These are phyloP conservation scores for Nebria salina DNA, from an alignment of 2,888 invertebrate species.

Conservation along the genomic window DNA sequence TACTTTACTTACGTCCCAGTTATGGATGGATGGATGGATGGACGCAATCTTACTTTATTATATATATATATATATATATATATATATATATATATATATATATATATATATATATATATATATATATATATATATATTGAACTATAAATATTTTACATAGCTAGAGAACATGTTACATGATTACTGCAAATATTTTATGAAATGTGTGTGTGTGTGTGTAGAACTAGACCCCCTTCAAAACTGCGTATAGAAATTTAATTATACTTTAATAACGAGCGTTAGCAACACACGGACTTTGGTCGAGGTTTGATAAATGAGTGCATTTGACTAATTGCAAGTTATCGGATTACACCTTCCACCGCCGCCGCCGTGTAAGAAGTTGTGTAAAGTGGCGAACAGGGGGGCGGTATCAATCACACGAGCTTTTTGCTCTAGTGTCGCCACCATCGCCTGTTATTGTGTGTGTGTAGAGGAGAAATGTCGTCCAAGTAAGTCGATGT, in stretches of 20 bases:
- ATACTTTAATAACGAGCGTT: constrained; percentile 59
- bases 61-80: too few species aligned
- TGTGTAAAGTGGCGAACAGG: constrained; percentile 39
- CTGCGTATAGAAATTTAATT: constrained; percentile 60
- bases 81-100: too few species aligned
- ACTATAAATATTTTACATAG: neutral
- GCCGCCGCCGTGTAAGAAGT: constrained; percentile 4
- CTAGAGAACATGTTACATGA: neutral
- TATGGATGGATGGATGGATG: neutral
- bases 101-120: too few species aligned
- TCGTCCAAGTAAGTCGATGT: constrained; percentile 41
- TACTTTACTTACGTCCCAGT: neutral
- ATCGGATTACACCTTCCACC: constrained; percentile 60
- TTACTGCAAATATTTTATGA: neutral
- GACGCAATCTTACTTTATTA: neutral
- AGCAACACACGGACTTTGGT: constrained; percentile 40
- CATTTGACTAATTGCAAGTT: constrained; percentile 63
- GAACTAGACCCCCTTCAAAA: constrained; percentile 58
- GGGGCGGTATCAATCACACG: constrained; percentile 46
- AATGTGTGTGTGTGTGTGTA: constrained; percentile 5
- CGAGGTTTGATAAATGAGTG: constrained; percentile 61
- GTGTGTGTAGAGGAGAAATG: constrained; percentile 18
- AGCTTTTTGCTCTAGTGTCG: constrained; percentile 48
- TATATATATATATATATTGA: too few species aligned
- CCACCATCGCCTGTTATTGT: constrained; percentile 9